Conservation (phyloP, 2,888 invertebrate species). For the Anorthoa munda region DNA sequence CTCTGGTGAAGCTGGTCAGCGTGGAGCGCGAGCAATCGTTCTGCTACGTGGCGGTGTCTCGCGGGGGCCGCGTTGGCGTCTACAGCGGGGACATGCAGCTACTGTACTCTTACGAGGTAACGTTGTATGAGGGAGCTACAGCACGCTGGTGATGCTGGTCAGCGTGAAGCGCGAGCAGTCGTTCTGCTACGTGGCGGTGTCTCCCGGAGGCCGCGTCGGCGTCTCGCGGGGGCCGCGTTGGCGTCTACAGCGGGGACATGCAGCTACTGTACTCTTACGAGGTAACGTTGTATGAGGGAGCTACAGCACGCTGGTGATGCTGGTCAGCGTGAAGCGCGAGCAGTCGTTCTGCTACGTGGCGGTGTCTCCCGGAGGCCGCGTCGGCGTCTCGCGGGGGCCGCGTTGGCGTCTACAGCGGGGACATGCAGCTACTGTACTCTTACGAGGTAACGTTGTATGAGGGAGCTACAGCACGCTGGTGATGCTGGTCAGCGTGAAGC, state of each 20-base stretch:
- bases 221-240: no score
- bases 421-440: slow-evolving; percentile 86
- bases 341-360: slow-evolving; percentile 92
- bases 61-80: slow-evolving; percentile 91
- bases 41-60: slow-evolving; percentile 91
- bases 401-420: slow-evolving; percentile 91
- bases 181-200: no score
- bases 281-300: no score
- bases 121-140: no score
- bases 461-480: slow-evolving; percentile 91
- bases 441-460: slow-evolving; percentile 82
- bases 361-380: slow-evolving; percentile 91
- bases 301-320: no score
- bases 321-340: slow-evolving; percentile 87
- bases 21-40: slow-evolving; percentile 91
- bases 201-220: no score
- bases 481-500: slow-evolving; percentile 79
- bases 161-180: no score
- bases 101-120: no score
- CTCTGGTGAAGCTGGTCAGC: slow-evolving; percentile 90
- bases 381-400: slow-evolving; percentile 91
- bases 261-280: no score
- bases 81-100: slow-evolving; percentile 84
- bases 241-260: no score
- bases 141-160: no score